Conservation (phyloP, 2,888 invertebrate genomes). For the Buathra laborator region DNA sequence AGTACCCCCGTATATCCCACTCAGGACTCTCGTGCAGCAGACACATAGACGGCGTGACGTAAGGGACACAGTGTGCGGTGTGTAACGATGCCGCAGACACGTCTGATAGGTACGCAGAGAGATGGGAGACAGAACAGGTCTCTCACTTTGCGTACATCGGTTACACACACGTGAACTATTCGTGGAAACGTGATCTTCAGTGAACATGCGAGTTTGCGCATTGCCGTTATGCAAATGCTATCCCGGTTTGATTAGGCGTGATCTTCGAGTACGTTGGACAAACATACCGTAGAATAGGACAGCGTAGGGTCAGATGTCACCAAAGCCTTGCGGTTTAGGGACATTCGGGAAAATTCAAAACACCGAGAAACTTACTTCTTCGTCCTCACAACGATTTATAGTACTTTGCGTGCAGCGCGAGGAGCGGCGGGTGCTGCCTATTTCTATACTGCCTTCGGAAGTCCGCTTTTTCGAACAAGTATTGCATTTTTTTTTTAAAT, state of each 20-base stretch:
- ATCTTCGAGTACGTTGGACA: background rate
- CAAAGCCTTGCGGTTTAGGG: background rate
- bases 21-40: background rate
- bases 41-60: conserved; percentile 4
- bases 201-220: background rate
- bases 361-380: too few relatives aligned
- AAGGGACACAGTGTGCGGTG: conserved; percentile 17
- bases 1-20: background rate
- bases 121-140: background rate
- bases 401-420: too few relatives aligned
- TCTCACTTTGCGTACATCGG: conserved; percentile 15
- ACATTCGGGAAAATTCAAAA: background rate
- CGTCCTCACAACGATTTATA: too few relatives aligned
- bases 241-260: conserved; percentile 22
- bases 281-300: conserved; percentile 12
- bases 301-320: background rate
- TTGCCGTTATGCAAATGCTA: conserved; percentile 32
- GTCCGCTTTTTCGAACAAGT: too few relatives aligned
- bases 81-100: conserved; percentile 28
- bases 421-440: too few relatives aligned
- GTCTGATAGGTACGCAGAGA: conserved; percentile 4
- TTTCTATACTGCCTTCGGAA: too few relatives aligned
- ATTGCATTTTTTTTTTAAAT: too few relatives aligned
- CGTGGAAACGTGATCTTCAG: background rate
- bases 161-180: conserved; percentile 14